Evolutionary conservation across 2,888 invertebrate genomes (phyloP), one percentile per base, ranked within the genome.

Genomic region (Dryadula phaetusa): DNA sequence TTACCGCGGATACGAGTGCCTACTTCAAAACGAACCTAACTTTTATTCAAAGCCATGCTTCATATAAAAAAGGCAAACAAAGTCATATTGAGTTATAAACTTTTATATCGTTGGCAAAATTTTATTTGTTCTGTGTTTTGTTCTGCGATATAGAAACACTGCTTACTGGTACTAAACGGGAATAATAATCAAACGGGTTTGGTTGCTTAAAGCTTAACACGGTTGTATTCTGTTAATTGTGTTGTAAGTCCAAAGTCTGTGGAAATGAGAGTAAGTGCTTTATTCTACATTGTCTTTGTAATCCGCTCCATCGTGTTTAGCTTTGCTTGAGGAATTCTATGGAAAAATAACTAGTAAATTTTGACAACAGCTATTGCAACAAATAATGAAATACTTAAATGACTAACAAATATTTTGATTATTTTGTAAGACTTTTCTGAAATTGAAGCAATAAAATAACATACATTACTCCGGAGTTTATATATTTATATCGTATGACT

Each of bases 51-150:
- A 63, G 54, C 66, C 46, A 53, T 44, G 62, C 25, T 62, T 40
- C 42, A 42, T 63, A 67, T 44, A 67, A 67, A 66, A 64, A 63
- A 67, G 56, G 49, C 58, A 63, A 63, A 67, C 62, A 63, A 58
- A 67, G 44, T 58, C 56, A 52, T 63, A 67, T 67, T 67, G 58
- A 67, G 63, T 67, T 63, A 63, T 63, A 49, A 67, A 67, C 56
- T 67, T 67, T 62, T 58, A 62, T 62, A 63, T 67, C 62, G 56
- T 58, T 37, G 40, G 56, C 16, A 25, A 56, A 58, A 58, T 58
- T 58, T 64, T 58, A 64, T 64, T 64, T 64, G 40, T 58, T 64
- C 16, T 18, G 28, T 25, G 12, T 58, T 58, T 44, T 56, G n/a
- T 37, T 56, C 22, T 37, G 54, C 54, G 37, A 56, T 56, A 56